Conservation (phyloP, 2,888 invertebrate genomes). For the Ecdyonurus torrentis region DNA sequence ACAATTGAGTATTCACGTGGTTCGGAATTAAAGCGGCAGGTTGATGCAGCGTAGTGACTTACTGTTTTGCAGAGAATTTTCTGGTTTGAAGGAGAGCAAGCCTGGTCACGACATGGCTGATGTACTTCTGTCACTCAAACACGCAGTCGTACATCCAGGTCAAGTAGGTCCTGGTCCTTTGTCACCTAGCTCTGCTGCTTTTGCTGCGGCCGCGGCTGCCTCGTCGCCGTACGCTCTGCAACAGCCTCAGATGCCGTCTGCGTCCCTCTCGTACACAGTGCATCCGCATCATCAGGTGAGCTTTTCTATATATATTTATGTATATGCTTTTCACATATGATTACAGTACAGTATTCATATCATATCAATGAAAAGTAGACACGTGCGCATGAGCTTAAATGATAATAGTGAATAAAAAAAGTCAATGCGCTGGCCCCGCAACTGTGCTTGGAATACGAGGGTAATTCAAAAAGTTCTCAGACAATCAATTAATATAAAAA, state of each 20-base stretch:
- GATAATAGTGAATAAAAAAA: no score
- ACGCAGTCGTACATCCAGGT: conserved; percentile 71
- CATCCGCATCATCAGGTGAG: conserved; percentile 25
- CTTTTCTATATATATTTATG: no score
- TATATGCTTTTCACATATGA: no score
- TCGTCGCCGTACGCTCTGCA: conserved; percentile 19
- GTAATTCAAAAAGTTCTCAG: no score
- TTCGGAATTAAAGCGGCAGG: not conserved
- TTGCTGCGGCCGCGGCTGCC: conserved; percentile 22
- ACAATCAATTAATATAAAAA: no score
- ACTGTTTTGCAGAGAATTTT: conserved; percentile 4
- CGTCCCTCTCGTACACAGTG: conserved; percentile 33
- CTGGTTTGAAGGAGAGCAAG: conserved; percentile 9
- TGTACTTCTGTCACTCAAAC: conserved; percentile 70
- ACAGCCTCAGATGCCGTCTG: conserved; percentile 22
- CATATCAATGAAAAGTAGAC: no score
- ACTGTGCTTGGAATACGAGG: no score
- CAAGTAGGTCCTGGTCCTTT: conserved; percentile 19
- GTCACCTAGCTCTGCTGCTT: conserved; percentile 1
- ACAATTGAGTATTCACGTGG: no score
- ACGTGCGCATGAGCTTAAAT: no score
- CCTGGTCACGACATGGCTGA: conserved; percentile 66
- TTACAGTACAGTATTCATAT: no score
- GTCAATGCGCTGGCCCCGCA: no score
- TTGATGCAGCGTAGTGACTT: not conserved